These are phyloP conservation scores for Sebastes iracundus DNA, from an alignment of 2,797 vertebrate genomes.

Conservation along the genomic window DNA sequence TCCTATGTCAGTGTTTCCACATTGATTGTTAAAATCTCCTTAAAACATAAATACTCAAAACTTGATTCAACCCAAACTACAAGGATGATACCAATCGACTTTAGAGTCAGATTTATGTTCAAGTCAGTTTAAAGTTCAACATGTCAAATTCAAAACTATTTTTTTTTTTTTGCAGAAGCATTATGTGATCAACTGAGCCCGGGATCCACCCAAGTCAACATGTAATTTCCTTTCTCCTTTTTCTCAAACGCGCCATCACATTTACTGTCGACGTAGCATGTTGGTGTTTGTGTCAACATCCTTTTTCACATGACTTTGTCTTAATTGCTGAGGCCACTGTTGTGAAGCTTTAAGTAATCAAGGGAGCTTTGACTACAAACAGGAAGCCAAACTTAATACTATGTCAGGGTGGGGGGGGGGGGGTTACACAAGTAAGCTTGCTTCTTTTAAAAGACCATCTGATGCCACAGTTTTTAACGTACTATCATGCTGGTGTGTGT, in stretches of 20 bases:
- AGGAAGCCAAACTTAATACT: constrained; percentile 33
- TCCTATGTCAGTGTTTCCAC: neutral
- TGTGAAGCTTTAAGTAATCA: constrained; percentile 13
- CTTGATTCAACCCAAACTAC: neutral
- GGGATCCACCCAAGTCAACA: constrained; percentile 6
- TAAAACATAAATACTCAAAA: neutral
- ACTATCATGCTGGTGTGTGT: neutral
- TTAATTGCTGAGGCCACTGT: neutral
- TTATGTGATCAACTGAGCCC: constrained; percentile 53
- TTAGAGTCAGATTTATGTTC: neutral
- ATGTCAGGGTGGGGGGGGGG: neutral
- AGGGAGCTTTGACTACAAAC: constrained; percentile 34
- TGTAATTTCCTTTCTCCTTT: constrained; percentile 60
- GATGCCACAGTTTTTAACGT: neutral
- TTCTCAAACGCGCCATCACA: neutral
- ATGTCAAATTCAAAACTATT: neutral
- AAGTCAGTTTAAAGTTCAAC: neutral
- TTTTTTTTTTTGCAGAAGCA: constrained; percentile 47
- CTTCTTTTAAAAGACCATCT: neutral
- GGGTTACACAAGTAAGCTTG: neutral
- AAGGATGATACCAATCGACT: neutral
- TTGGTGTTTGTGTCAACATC: constrained; percentile 31
- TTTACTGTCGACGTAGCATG: neutral
- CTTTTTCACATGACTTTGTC: neutral
- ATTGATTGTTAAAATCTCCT: neutral